Evolutionary conservation across 30 jellyfish, hydroid and myxozoan genomes (phyloP), one percentile per base, ranked within the genome.

Genomic region (Pelagia noctiluca): DNA sequence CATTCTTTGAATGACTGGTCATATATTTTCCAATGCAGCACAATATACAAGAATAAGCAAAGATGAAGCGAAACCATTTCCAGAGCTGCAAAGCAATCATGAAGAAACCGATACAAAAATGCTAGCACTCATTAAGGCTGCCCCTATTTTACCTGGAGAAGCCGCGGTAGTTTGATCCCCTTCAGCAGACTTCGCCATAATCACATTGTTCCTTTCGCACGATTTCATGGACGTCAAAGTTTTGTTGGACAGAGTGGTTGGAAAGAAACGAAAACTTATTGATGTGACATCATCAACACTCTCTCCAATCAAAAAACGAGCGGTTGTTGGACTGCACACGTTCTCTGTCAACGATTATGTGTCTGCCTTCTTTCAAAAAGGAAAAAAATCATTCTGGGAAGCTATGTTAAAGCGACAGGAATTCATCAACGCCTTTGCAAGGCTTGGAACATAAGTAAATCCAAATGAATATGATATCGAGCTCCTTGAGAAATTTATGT

Each of bases 291-390:
- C 80, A 63, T 60, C 88, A 31, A 38, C 78, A 36, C 88, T 77
- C 42, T 62, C 63, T 47, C 34, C n/a, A 32, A 34, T 32, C 38
- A 80, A 67, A 42, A 80, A 53, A 50, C 37, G 64, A 18, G 86
- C 78, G 18, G 49, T 82, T 16, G 71, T 82, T 48, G 92, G 92
- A 52, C 71, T 82, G 25, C 85, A 81, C 36, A 65, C 76, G 50
- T 81, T 81, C 84, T 47, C 84, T 38, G 77, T 76, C 77, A 78
- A 65, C 47, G 84, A 81, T 33, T 65, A 66, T 52, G 75, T 81
- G 53, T 50, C 84, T 7, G 74, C 76, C 22, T 81, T 81, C 16
- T 81, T 65, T 63, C 1, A 69, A 23, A 49, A 65, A 65, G 76
- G 91, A 35, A 81, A 81, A 49, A 71, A 60, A 19, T 64, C 82